phyloP scores from a whole-genome alignment of 2,797 vertebrate species.

The Poecilia gillii region DNA sequence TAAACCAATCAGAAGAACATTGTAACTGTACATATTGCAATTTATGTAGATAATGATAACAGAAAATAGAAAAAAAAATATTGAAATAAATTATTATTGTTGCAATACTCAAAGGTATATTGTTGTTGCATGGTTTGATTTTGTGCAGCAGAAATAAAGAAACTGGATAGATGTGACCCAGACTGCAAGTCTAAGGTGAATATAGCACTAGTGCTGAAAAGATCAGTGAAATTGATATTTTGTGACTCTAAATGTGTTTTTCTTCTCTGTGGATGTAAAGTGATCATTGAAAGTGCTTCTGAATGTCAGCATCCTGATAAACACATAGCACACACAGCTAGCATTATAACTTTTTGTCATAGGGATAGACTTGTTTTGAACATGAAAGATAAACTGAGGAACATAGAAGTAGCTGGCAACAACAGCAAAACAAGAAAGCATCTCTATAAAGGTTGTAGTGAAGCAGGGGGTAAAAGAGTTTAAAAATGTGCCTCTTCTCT shows the following conservation, averaged over 20 bases:
- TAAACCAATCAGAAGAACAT: not conserved
- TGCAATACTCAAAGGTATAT: not conserved
- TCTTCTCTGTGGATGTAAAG: not conserved
- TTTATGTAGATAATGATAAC: not conserved
- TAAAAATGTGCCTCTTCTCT: slow-evolving; percentile 1
- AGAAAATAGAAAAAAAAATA: not conserved
- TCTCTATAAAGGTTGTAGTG: not conserved
- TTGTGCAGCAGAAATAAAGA: not conserved
- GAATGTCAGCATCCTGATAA: not conserved
- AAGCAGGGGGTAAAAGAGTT: slow-evolving; percentile 4
- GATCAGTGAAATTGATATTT: not conserved
- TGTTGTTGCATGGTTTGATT: not conserved
- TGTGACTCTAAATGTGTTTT: not conserved
- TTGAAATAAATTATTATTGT: not conserved
- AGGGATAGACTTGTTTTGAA: not conserved
- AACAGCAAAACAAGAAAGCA: not conserved
- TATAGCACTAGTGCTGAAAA: not conserved
- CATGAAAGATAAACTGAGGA: not conserved
- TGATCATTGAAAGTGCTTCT: not conserved
- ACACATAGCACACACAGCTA: not conserved
- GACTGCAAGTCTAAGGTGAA: not conserved
- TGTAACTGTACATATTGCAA: not conserved
- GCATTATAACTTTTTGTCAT: not conserved
- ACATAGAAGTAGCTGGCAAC: not conserved
- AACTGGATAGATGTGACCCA: not conserved